Evolutionary conservation across 2,797 vertebrate genomes (phyloP).

Genomic region (Syngnathus rostellatus): DNA sequence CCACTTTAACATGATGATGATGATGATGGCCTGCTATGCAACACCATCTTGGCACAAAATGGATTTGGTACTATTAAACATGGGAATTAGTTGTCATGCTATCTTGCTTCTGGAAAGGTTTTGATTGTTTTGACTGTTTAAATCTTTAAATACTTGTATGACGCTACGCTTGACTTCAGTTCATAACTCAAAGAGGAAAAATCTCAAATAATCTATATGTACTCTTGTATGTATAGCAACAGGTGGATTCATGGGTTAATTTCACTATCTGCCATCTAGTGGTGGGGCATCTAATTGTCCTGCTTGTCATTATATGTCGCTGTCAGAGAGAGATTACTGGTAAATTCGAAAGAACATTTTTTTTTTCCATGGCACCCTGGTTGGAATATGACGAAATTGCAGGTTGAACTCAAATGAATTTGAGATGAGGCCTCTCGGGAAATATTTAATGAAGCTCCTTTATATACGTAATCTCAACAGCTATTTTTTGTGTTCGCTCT

Average conservation of each 20-base stretch:
- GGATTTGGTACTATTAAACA: neutral
- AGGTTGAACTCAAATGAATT: neutral
- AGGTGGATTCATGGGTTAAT: neutral
- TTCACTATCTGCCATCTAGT: neutral
- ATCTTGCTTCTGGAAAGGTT: neutral
- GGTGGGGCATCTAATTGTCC: neutral
- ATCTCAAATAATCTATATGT: too few relatives aligned
- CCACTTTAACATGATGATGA: constrained; percentile 23
- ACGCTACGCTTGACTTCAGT: neutral
- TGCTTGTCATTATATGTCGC: neutral
- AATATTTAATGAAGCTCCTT: neutral
- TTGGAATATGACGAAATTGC: neutral
- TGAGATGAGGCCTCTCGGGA: neutral
- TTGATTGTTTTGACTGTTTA: neutral
- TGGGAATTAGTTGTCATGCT: too few relatives aligned
- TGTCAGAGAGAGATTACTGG: neutral
- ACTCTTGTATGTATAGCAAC: too few relatives aligned
- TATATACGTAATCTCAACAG: neutral
- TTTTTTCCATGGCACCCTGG: neutral
- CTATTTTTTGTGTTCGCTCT: neutral
- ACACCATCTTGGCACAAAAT: neutral
- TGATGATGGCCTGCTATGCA: constrained; percentile 20
- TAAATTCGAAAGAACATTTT: too few relatives aligned
- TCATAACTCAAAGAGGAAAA: too few relatives aligned
- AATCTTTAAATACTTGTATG: too few relatives aligned